Base-by-base conservation (phyloP, 2,888 invertebrate species). In the Neoaliturus tenellus region DNA sequence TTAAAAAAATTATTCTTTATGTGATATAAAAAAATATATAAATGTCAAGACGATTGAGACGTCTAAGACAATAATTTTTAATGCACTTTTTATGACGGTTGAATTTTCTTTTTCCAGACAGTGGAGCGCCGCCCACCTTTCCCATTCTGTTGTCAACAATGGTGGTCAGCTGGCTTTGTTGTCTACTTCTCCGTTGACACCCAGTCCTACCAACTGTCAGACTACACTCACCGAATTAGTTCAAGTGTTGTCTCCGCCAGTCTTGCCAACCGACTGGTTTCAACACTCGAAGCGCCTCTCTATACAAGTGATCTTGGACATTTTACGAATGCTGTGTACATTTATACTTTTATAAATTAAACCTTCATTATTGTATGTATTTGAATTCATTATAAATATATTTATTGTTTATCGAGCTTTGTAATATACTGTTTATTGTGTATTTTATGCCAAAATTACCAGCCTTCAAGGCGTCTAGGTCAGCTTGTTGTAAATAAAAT, bases 401-500 rank as follows among this genome's bases (percentile, higher is more conserved):
- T 23, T 23, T 35, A 44, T 75, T 2, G n/a, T 44, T 75, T 75
- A 28, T 3, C 33, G 8, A 51, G 78, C 78, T 78, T 78, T 78
- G 75, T 78, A 35, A 51, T 31, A 55, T 55, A 55, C 25, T 48
- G 78, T 78, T 78, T 25, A 51, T 17, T 20, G 41, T 78, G 35
- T 78, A 78, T 78, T 20, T 51, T 33, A 51, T 55, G 55, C 55
- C 35, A 55, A 78, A 71, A 51, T 23, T 55, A 78, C 35, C 33
- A 33, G 28, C 78, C 44, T n/a, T 33, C 33, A n/a, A 48, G 78
- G 51, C 28, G 31, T 28, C n/a, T 78, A 78, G 55, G 31, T 20
- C 51, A 55, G 51, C 78, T 78, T 78, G 78, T 78, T 78, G 78
- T 78, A 78, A 10, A 78, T 78, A 78, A 78, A 78, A 78, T 55